A percentile compares a stretch with the other conserved stretches of the same genome.
Conservation (phyloP, 2,888 invertebrate genomes). For the Rhagonycha fulva region DNA sequence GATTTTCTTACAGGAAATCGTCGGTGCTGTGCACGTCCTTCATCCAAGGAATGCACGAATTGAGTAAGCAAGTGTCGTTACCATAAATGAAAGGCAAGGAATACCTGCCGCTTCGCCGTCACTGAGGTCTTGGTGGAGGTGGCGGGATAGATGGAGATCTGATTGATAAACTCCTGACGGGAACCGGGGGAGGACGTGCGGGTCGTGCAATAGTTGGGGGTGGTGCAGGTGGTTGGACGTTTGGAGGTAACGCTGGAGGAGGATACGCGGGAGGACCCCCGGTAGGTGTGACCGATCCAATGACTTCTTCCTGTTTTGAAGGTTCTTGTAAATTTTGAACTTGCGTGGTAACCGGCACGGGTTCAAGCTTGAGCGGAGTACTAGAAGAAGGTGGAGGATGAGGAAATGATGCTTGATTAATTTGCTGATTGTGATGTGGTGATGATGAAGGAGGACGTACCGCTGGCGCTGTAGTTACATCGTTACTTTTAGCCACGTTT, state of each 20-base stretch:
- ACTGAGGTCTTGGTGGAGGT: conserved; percentile 54
- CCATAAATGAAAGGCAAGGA: conserved; percentile 52
- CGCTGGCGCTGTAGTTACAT: neutral
- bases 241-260: conserved; percentile 51
- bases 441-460: neutral
- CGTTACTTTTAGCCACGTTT: conserved; percentile 12
- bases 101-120: conserved; percentile 49
- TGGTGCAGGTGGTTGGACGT: conserved; percentile 51
- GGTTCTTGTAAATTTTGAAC: neutral
- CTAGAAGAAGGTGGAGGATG: conserved; percentile 34
- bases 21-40: conserved; percentile 30
- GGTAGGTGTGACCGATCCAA: conserved; percentile 49
- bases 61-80: conserved; percentile 46
- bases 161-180: conserved; percentile 59
- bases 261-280: conserved; percentile 54
- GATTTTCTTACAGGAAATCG: neutral
- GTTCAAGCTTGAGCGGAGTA: neutral
- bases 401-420: conserved; percentile 28
- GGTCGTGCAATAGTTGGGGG: conserved; percentile 46
- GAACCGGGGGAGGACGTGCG: conserved; percentile 60
- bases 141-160: conserved; percentile 54
- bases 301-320: conserved; percentile 38
- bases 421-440: neutral
- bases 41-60: conserved; percentile 53
- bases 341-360: neutral